phyloP scores from a whole-genome alignment of 2,888 invertebrate species.

The Acanthosepion esculentum region DNA sequence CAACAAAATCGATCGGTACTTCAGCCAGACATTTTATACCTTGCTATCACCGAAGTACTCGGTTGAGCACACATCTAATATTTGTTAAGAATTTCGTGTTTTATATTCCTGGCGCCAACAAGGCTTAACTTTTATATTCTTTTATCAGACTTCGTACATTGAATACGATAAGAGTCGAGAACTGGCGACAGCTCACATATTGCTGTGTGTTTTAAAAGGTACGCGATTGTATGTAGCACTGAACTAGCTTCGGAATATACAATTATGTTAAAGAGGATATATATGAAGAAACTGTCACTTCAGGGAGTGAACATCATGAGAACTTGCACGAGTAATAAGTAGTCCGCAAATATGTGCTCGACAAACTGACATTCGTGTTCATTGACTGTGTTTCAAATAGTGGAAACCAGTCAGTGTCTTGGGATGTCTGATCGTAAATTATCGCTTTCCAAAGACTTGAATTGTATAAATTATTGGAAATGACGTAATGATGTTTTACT shows the following conservation, averaged over 20 bases:
- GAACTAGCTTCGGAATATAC: background rate
- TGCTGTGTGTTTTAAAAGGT: background rate
- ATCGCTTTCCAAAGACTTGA: background rate
- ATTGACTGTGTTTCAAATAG: background rate
- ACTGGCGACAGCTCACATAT: background rate
- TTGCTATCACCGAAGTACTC: background rate
- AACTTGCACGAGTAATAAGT: background rate
- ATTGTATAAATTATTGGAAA: too few relatives aligned
- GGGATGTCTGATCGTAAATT: background rate
- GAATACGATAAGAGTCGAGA: background rate
- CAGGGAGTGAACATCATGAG: background rate
- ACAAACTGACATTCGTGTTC: background rate
- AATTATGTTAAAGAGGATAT: background rate
- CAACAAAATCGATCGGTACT: background rate
- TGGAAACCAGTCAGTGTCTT: background rate
- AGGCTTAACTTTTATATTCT: background rate
- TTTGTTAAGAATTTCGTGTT: background rate
- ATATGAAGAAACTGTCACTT: background rate
- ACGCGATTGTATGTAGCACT: background rate
- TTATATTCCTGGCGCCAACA: background rate
- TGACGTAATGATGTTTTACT: too few relatives aligned
- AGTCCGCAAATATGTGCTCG: background rate
- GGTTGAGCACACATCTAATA: background rate
- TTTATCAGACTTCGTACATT: background rate
- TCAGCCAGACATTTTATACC: background rate